Evolutionary conservation across 2,113 vertebrate genomes (phyloP), one percentile per base, ranked within the genome.

Genomic region (Peromyscus leucopus): DNA sequence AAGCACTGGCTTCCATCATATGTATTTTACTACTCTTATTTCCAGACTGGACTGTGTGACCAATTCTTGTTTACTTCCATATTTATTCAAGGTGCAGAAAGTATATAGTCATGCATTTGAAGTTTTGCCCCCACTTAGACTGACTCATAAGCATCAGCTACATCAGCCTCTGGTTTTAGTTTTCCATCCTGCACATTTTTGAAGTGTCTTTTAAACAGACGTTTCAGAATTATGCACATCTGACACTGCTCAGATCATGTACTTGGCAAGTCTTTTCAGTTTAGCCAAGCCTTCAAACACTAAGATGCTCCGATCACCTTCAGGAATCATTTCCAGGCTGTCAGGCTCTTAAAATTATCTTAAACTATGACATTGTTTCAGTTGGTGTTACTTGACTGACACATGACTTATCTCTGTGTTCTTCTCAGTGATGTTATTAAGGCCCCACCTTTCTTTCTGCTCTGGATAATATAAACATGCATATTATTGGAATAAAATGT

Each of bases 261-360:
- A 67, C 78, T 82, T 91, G 92, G 71, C 90, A 93, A 33, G 33
- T 76, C 6, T 86, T 85, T 78, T 94, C 36, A 26, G 28, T 92
- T 61, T 88, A 92, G n/a, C 17, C 72, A 93, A 75, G 5, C 3
- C 39, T 97, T 96, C 85, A 94, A 90, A 96, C 57, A 78, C 12
- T 19, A 84, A 24, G 22, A 75, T 89, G 22, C 2, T 78, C 48
- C 46, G 57, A 19, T 51, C 31, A 94, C 36, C 13, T 74, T 31
- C 13, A 89, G 61, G 28, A 92, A 89, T 57, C 46, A 93, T 76
- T 96, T 89, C 2, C 8, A 42, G 1, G 63, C 71, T 59, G 67
- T 16, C 48, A 78, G 12, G 5, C 11, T 82, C 39, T 92, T 82
- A 79, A 48, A 88, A 80, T 28, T 90, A 48, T 8, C 42, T 93